Base-by-base conservation (phyloP, 1,140 invertebrate genomes). In the Nautilus pompilius region DNA sequence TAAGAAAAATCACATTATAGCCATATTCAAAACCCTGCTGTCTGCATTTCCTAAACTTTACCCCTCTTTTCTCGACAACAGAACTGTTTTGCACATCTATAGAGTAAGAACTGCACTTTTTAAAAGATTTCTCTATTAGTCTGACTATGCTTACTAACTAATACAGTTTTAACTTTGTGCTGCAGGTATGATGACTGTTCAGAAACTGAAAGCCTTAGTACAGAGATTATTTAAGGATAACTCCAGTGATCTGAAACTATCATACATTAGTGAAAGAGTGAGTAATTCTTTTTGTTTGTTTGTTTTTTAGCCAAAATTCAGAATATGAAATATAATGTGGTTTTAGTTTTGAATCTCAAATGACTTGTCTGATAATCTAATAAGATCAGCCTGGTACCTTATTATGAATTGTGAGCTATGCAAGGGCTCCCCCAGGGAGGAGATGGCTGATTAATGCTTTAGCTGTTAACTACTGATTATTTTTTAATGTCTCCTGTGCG, bases 171-270 rank as follows among this genome's bases (percentile, higher is more conserved):
- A 8, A 41, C 22, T 45, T n/a, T n/a, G n/a, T n/a, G 20, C 69
- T 69, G 85, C 90, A 58, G 87, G 87, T 4, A 89, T 89, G 58
- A 93, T 95, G 87, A 87, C 88, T 26, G 88, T 95, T 33, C 90
- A 92, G 77, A 93, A 93, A 82, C 82, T 96, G 54, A 88, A 89
- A 67, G 87, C 88, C 70, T 79, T 93, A 61, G 85, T 87, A 2
- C 88, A 90, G 73, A 86, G 89, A 77, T 76, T 91, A 55, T 92
- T 90, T 71, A 85, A 86, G 74, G 81, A 86, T 24, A 75, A 82
- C 64, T 78, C 79, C 66, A 80, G 82, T 66, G 84, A 85, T 65
- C 80, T 85, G n/a, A 79, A 71, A 51, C 76, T 88, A 46, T 84
- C 81, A 49, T 85, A 86, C 68, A 70, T 85, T 36, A 87, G 84